Percentiles rank a stretch among this genome's conserved stretches.
Conservation (phyloP, 1,140 invertebrate genomes). For the Drosophila ficusphila region DNA sequence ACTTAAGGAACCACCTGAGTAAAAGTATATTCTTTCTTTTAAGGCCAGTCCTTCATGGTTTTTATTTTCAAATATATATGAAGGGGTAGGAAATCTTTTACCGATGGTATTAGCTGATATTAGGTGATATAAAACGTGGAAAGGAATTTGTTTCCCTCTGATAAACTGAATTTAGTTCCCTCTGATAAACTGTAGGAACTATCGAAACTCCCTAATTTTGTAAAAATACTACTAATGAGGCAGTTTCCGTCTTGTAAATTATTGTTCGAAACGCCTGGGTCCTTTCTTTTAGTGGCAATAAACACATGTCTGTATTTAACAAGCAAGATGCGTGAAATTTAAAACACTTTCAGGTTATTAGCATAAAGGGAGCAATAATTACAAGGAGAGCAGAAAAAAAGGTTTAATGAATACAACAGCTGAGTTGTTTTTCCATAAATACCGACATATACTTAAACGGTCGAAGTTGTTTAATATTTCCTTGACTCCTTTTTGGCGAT, state of each 20-base stretch:
- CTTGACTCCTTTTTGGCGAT: slow-evolving; percentile 3
- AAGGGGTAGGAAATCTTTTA: no score
- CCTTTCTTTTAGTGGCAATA: slow-evolving; percentile 30
- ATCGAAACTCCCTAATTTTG: neutral
- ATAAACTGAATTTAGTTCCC: neutral
- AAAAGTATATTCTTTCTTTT: no score
- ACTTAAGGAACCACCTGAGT: no score
- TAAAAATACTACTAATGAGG: slow-evolving; percentile 1
- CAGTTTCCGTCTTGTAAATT: slow-evolving; percentile 8
- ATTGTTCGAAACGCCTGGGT: slow-evolving; percentile 9
- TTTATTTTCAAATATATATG: no score
- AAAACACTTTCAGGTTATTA: slow-evolving; percentile 46
- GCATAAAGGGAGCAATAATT: slow-evolving; percentile 46
- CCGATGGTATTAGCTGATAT: no score
- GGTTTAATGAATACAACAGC: slow-evolving; percentile 40
- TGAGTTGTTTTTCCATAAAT: slow-evolving; percentile 35
- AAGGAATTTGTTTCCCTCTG: no score
- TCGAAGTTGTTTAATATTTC: slow-evolving; percentile 34
- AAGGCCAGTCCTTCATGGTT: no score
- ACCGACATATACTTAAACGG: neutral
- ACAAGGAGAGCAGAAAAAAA: slow-evolving; percentile 31
- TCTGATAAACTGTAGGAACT: neutral
- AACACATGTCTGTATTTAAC: slow-evolving; percentile 41
- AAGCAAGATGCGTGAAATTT: slow-evolving; percentile 46
- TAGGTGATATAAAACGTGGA: no score